A percentile compares a stretch with the other conserved stretches of the same genome.
Conservation (phyloP, 2,113 vertebrate species). For the Eidolon helvum region DNA sequence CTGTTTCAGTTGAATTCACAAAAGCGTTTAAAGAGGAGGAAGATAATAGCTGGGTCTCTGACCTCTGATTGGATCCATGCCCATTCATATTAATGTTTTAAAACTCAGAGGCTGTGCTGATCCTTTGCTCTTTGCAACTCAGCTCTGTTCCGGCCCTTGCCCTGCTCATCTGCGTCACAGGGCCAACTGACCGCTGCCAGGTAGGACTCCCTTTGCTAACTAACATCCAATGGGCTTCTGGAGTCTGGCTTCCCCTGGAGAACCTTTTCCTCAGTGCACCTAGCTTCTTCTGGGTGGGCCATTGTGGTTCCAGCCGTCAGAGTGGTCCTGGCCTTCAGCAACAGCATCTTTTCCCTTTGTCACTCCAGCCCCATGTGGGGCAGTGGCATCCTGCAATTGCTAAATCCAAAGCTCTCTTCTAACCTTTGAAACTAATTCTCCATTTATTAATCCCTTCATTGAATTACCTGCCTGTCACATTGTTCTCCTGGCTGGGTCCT, state of each 20-base stretch:
- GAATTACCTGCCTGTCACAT: background rate
- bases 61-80: background rate
- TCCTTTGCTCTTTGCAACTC: background rate
- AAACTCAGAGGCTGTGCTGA: background rate
- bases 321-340: background rate
- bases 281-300: background rate
- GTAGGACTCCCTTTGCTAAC: background rate
- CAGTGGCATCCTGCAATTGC: background rate
- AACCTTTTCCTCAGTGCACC: background rate
- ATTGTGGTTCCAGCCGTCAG: accelerated
- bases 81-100: background rate
- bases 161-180: background rate
- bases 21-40: background rate
- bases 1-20: background rate
- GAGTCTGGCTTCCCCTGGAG: background rate
- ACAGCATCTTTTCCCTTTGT: background rate
- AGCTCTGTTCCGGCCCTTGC: no score
- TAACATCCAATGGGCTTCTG: background rate
- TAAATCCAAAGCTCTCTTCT: background rate
- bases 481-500: background rate
- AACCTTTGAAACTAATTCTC: background rate
- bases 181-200: no score
- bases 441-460: background rate
- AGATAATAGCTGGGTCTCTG: background rate
- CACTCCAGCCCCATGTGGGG: background rate